Evolutionary conservation across 2,888 invertebrate species (phyloP).

Genomic region (Leucania comma): DNA sequence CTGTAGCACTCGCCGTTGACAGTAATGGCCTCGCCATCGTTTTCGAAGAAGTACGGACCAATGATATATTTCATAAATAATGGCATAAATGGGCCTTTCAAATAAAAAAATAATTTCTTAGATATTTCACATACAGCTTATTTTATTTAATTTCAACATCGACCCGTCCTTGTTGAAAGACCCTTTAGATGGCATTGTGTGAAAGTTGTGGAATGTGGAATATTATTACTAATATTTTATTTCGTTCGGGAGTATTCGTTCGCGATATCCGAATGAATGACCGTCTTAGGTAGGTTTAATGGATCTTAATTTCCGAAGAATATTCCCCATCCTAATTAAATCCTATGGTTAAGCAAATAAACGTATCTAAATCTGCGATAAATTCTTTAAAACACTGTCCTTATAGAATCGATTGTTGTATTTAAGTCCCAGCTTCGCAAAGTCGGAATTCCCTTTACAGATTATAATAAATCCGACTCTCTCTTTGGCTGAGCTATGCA

Average conservation of each 20-base stretch:
- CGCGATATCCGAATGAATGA: background rate
- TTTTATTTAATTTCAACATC: too few relatives aligned
- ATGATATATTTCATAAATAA: too few relatives aligned
- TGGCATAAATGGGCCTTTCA: too few relatives aligned
- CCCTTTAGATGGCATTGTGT: too few relatives aligned
- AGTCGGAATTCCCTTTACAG: conserved; percentile 10
- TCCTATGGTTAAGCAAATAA: conserved; percentile 5
- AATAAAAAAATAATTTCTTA: too few relatives aligned
- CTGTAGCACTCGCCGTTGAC: too few relatives aligned
- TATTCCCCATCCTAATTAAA: background rate
- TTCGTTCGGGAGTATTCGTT: conserved; percentile 3
- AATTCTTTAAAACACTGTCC: background rate
- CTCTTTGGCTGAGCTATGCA: conserved; percentile 17
- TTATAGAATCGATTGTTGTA: background rate
- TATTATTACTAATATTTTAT: too few relatives aligned
- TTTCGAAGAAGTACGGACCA: too few relatives aligned
- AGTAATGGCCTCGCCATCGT: too few relatives aligned
- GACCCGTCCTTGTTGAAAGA: too few relatives aligned
- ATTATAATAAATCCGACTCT: conserved; percentile 29
- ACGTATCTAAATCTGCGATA: background rate
- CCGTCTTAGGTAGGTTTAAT: background rate
- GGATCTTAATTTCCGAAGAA: background rate
- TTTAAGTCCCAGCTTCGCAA: conserved; percentile 7
- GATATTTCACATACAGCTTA: too few relatives aligned
- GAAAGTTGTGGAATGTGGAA: too few relatives aligned